phyloP scores from a whole-genome alignment of 92 coral and sea anemone species.

The Ricordea florida region DNA sequence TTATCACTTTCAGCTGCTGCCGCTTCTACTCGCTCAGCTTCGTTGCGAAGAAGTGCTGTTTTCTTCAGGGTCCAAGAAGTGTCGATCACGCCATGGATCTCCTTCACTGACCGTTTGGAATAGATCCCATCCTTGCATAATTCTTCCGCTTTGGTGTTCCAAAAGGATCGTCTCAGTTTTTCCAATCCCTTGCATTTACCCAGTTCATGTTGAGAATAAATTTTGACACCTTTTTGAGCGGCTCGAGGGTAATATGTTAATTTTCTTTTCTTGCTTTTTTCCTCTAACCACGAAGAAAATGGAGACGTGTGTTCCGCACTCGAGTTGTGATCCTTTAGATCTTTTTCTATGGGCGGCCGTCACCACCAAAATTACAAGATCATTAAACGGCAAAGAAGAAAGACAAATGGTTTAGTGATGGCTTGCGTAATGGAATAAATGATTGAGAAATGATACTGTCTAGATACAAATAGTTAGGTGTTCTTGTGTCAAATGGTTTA shows the following conservation, averaged over 20 bases:
- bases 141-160: conserved; percentile 14
- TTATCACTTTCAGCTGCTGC: background rate
- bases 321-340: too few relatives aligned
- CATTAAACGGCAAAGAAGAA: too few relatives aligned
- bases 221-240: background rate
- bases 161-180: background rate
- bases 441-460: too few relatives aligned
- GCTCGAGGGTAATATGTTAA: background rate
- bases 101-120: background rate
- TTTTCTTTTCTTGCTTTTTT: too few relatives aligned
- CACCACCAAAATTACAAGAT: too few relatives aligned
- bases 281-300: too few relatives aligned
- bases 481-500: too few relatives aligned
- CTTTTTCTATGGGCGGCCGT: too few relatives aligned
- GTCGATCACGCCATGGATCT: conserved; percentile 3
- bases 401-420: too few relatives aligned
- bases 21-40: background rate
- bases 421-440: too few relatives aligned
- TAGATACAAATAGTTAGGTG: too few relatives aligned
- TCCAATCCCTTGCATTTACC: background rate
- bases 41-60: background rate
- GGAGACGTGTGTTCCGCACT: too few relatives aligned
- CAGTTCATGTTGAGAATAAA: background rate
- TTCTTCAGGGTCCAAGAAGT: background rate
- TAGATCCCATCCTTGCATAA: background rate